Evolutionary conservation across 2,113 vertebrate genomes (phyloP).

Genomic region (Tenrec ecaudatus): DNA sequence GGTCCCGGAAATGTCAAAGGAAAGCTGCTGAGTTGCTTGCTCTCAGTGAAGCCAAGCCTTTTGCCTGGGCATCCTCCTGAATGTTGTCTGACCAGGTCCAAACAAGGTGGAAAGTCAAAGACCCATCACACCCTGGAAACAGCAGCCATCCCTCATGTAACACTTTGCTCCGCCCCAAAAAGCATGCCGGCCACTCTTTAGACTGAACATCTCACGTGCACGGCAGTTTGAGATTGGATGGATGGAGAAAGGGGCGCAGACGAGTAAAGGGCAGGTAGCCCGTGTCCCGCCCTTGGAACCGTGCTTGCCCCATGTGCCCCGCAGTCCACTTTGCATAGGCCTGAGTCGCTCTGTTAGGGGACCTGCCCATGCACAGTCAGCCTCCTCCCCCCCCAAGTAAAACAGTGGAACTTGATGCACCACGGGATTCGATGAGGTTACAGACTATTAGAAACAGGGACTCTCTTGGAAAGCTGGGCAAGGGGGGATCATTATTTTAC

Average conservation of each 20-base stretch:
- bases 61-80: not conserved
- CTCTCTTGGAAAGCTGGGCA: not conserved
- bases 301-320: not conserved
- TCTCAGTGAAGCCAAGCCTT: not conserved
- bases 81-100: not conserved
- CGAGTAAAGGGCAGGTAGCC: not conserved
- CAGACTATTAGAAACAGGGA: not conserved
- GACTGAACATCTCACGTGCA: not conserved
- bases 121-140: constrained; percentile 11
- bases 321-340: no score
- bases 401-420: not conserved
- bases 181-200: not conserved
- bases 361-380: not conserved
- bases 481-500: not conserved
- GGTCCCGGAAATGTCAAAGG: not conserved
- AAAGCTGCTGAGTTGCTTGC: not conserved
- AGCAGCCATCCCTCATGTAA: not conserved
- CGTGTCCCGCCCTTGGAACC: not conserved
- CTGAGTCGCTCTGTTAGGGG: no score
- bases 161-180: not conserved
- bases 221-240: not conserved
- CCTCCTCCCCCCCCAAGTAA: constrained; percentile 38
- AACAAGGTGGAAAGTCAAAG: not conserved
- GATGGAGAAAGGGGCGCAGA: not conserved
- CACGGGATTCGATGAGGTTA: not conserved